phyloP scores from a whole-genome alignment of 2,113 vertebrate species.

The Hypomesus transpacificus region DNA sequence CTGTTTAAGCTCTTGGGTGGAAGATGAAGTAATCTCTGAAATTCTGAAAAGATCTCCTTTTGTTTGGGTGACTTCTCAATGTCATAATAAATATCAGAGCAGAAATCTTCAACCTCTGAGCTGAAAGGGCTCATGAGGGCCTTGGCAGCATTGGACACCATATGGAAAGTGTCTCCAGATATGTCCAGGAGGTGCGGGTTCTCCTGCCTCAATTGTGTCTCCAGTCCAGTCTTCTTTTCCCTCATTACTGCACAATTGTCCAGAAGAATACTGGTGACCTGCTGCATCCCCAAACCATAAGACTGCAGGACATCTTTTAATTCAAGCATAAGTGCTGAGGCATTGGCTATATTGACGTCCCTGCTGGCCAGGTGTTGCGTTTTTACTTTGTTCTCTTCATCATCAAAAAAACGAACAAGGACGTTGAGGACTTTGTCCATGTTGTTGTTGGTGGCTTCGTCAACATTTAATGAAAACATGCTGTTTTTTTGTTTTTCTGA shows the following conservation, averaged over 20 bases:
- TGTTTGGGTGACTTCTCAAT: not conserved
- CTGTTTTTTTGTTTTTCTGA: slow-evolving; percentile 6
- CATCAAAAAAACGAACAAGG: slow-evolving; percentile 10
- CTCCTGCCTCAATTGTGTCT: slow-evolving; percentile 5
- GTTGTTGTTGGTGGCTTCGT: slow-evolving; percentile 10
- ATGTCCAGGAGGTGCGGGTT: slow-evolving; percentile 13
- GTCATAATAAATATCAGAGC: slow-evolving; percentile 27
- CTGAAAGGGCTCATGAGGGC: slow-evolving; percentile 11
- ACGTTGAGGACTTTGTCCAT: slow-evolving; percentile 14
- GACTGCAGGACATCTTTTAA: slow-evolving; percentile 7
- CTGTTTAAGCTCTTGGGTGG: slow-evolving; percentile 8
- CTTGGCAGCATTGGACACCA: slow-evolving; percentile 18
- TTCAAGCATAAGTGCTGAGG: not conserved
- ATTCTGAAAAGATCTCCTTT: too few species aligned
- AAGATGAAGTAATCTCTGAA: not conserved
- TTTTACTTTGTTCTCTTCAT: not conserved
- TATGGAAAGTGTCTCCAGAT: slow-evolving; percentile 16
- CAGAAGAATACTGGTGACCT: slow-evolving; percentile 12
- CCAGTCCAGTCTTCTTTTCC: slow-evolving; percentile 9
- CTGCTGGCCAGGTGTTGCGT: slow-evolving; percentile 9
- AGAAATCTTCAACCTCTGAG: slow-evolving; percentile 1
- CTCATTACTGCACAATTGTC: slow-evolving; percentile 14
- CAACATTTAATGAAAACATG: slow-evolving; percentile 14
- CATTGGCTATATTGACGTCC: slow-evolving; percentile 12
- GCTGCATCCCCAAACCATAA: not conserved